These are phyloP conservation scores for Megaceryle maxima DNA, from an alignment of 2,113 vertebrate species.

Conservation along the genomic window DNA sequence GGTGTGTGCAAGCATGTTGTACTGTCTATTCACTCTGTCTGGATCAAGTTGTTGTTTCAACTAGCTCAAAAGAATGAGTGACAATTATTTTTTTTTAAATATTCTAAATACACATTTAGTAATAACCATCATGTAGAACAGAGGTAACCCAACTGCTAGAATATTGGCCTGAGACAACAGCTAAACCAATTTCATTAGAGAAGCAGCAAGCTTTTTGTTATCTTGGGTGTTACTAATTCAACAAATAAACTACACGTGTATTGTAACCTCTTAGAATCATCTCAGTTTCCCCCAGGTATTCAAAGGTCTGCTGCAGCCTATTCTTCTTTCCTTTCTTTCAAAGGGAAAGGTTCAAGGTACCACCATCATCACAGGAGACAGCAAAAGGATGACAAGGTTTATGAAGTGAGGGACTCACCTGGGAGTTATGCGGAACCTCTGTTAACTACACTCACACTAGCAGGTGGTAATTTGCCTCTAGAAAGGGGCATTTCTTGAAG, in stretches of 20 bases:
- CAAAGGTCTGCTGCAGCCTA: not conserved
- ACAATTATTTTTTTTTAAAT: not conserved
- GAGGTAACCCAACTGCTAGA: not conserved
- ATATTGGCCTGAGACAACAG: not conserved
- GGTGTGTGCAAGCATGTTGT: not conserved
- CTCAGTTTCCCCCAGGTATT: not conserved
- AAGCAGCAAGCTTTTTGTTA: not conserved
- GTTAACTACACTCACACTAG: not conserved
- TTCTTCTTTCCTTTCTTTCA: not conserved
- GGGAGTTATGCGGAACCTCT: not conserved
- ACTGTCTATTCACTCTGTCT: not conserved
- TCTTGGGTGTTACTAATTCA: not conserved
- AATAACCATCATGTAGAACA: not conserved
- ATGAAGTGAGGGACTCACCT: not conserved
- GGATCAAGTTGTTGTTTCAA: not conserved
- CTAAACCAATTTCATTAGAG: not conserved
- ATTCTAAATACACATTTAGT: not conserved
- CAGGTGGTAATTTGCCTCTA: not conserved
- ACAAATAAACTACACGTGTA: not conserved
- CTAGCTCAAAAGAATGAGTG: not conserved
- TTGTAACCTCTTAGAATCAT: not conserved
- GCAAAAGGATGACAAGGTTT: not conserved
- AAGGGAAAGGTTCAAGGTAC: not conserved
- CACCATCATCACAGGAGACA: not conserved
- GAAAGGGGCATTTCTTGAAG: not conserved